These are phyloP conservation scores for Phyllotreta striolata DNA, from an alignment of 2,888 invertebrate species.

Conservation along the genomic window DNA sequence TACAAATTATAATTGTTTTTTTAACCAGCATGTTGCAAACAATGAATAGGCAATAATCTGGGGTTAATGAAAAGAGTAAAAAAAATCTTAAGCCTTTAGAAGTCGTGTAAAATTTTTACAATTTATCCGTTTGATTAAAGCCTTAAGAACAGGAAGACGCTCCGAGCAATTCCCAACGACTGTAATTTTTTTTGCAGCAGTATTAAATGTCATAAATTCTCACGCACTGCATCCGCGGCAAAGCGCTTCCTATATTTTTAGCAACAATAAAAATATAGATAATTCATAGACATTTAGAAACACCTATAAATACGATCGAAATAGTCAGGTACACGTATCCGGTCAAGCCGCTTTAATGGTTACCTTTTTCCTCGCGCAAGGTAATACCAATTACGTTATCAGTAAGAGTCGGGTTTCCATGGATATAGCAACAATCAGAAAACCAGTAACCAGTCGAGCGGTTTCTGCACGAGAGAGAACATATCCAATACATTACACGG, in stretches of 20 bases:
- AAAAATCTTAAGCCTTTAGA: no score
- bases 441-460: constrained; percentile 38
- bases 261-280: background rate
- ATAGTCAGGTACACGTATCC: constrained; percentile 10
- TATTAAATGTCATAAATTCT: constrained; percentile 10
- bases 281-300: constrained; percentile 19
- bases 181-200: background rate
- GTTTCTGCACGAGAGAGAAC: constrained; percentile 26
- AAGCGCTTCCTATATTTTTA: constrained; percentile 9
- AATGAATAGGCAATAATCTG: no score
- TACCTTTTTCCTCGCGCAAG: constrained; percentile 28
- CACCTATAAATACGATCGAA: constrained; percentile 5
- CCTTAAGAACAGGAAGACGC: background rate
- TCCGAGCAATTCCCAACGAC: background rate
- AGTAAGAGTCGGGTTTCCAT: constrained; percentile 38
- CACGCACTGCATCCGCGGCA: background rate
- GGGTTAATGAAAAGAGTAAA: no score
- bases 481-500: constrained; percentile 10
- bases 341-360: constrained; percentile 18
- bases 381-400: constrained; percentile 40
- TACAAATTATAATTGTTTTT: no score
- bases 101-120: no score
- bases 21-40: no score
- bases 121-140: no score
- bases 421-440: constrained; percentile 36